These are phyloP conservation scores for Resseliella maxima DNA, from an alignment of 2,888 invertebrate genomes.

Conservation along the genomic window DNA sequence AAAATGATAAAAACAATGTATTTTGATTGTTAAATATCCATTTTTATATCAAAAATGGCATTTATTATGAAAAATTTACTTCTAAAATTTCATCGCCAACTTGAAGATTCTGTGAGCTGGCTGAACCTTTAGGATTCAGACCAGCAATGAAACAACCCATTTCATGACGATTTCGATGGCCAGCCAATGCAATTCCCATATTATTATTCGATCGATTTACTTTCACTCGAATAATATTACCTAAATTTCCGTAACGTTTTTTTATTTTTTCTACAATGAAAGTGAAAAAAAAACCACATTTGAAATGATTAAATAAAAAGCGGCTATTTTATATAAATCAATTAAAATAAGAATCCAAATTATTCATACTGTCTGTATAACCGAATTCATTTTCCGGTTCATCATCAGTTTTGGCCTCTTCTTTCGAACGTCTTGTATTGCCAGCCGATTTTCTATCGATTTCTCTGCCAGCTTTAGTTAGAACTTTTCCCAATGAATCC, in stretches of 20 bases:
- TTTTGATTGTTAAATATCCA: background rate
- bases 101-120: constrained; percentile 78
- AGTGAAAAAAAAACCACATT: background rate
- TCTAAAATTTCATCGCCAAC: constrained; percentile 96
- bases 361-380: constrained; percentile 88
- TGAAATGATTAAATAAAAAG: constrained; percentile 16
- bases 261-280: constrained; percentile 84
- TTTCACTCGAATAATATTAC: constrained; percentile 73
- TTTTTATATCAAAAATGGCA: background rate
- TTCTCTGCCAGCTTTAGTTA: constrained; percentile 83
- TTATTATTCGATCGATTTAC: constrained; percentile 82
- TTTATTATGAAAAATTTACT: constrained; percentile 69
- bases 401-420: constrained; percentile 82
- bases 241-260: constrained; percentile 89
- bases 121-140: constrained; percentile 89
- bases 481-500: constrained; percentile 81
- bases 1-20: background rate
- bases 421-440: constrained; percentile 80
- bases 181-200: constrained; percentile 92
- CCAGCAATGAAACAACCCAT: constrained; percentile 98
- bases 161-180: constrained; percentile 90
- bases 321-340: background rate
- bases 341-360: background rate
- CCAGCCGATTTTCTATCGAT: constrained; percentile 91
- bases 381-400: constrained; percentile 93